Percentiles rank a stretch among this genome's conserved stretches.
Evolutionary conservation across 2,888 invertebrate species (phyloP).

Genomic region (Apodemia duryi): DNA sequence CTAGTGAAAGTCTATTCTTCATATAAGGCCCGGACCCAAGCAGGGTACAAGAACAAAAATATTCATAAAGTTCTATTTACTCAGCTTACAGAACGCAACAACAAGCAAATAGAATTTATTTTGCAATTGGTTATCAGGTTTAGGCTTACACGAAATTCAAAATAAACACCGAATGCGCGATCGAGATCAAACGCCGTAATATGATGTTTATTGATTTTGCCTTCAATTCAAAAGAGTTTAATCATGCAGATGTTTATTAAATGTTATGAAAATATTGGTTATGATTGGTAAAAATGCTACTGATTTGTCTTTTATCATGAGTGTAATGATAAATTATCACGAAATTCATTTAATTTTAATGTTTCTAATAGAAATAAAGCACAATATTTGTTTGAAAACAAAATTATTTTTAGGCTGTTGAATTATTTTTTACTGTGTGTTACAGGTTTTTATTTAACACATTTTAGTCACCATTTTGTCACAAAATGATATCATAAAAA

Average conservation of each 20-base stretch:
- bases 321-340: too few species aligned
- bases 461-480: too few species aligned
- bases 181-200: constrained; percentile 10
- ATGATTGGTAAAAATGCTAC: neutral
- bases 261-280: neutral
- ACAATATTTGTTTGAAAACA: too few species aligned
- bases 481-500: too few species aligned
- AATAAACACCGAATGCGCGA: neutral
- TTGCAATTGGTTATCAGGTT: neutral
- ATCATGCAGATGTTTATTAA: neutral
- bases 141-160: neutral
- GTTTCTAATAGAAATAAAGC: too few species aligned
- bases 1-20: too few species aligned
- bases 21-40: too few species aligned
- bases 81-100: neutral
- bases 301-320: too few species aligned
- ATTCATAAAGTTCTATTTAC: neutral
- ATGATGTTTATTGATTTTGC: neutral
- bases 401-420: too few species aligned
- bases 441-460: too few species aligned
- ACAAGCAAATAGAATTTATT: neutral
- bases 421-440: too few species aligned
- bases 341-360: too few species aligned
- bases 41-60: neutral
- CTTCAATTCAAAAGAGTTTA: constrained; percentile 1